A percentile compares a stretch with the other conserved stretches of the same genome.
These are phyloP conservation scores for Anolis sagrei DNA, from an alignment of 2,113 vertebrate species.

Conservation along the genomic window DNA sequence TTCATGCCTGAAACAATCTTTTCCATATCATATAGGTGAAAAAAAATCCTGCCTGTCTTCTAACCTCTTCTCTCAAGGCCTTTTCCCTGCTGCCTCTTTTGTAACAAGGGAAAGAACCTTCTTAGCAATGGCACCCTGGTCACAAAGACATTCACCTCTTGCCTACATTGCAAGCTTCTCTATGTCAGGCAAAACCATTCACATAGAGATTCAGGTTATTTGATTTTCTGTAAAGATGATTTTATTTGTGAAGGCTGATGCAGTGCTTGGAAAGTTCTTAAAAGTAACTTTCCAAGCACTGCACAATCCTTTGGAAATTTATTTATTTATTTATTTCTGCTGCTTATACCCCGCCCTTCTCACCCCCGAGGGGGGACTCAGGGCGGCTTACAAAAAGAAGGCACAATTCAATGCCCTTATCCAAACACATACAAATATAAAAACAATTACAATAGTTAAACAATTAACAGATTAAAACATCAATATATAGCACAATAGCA, in stretches of 20 bases:
- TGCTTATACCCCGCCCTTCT: too few species aligned
- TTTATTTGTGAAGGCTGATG: not conserved
- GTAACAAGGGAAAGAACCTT: not conserved
- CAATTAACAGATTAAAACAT: too few species aligned
- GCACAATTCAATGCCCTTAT: too few species aligned
- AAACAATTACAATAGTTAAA: too few species aligned
- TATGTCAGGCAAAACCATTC: not conserved
- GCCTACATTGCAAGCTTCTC: not conserved
- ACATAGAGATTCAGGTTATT: not conserved
- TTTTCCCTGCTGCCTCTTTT: not conserved
- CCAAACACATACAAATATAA: too few species aligned
- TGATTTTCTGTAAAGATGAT: not conserved
- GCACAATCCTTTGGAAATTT: constrained; percentile 5
- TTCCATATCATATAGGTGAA: too few species aligned
- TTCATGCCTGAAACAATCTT: not conserved
- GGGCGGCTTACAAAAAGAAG: too few species aligned
- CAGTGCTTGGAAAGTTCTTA: too few species aligned
- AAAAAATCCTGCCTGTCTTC: not conserved
- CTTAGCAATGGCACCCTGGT: too few species aligned
- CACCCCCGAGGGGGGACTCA: too few species aligned
- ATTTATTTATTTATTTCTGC: too few species aligned
- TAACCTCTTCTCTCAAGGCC: not conserved
- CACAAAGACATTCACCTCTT: not conserved
- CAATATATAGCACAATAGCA: too few species aligned
- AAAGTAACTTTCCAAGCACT: not conserved